Percentiles rank a stretch among this genome's conserved stretches.
Conservation (phyloP, 2,888 invertebrate genomes). For the Micoletzkya japonica region DNA sequence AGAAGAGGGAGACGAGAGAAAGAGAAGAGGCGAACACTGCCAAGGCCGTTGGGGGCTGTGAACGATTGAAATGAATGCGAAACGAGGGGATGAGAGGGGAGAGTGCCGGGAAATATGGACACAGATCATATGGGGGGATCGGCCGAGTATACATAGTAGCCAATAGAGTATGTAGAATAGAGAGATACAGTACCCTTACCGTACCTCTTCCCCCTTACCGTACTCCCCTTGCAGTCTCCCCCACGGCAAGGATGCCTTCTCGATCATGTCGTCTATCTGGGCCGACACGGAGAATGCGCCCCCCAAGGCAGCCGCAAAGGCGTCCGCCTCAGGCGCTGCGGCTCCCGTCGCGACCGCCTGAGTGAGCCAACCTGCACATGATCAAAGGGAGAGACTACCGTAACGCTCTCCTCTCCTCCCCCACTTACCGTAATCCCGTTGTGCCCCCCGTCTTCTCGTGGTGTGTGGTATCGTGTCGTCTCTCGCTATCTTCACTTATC, state of each 20-base stretch:
- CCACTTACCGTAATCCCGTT: not conserved
- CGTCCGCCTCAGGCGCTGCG: not conserved
- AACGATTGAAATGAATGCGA: not conserved
- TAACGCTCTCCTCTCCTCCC: not conserved
- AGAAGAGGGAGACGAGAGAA: too few species aligned
- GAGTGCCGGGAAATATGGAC: too few species aligned
- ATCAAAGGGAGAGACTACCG: not conserved
- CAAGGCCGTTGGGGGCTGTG: not conserved
- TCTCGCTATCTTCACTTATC: not conserved
- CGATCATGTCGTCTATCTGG: conserved; percentile 27
- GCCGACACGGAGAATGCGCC: conserved; percentile 11
- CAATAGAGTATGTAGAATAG: too few species aligned
- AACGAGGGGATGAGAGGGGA: too few species aligned
- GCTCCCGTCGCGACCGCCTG: conserved; percentile 2
- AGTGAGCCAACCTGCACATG: not conserved
- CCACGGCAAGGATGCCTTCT: conserved; percentile 7
- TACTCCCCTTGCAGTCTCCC: not conserved
- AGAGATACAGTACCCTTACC: too few species aligned
- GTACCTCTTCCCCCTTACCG: too few species aligned
- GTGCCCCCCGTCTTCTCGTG: not conserved
- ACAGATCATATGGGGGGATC: too few species aligned
- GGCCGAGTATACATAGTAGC: too few species aligned
- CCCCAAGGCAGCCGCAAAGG: not conserved
- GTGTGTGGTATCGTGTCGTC: not conserved
- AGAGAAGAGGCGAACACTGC: too few species aligned